Base-by-base conservation (phyloP, 2,888 invertebrate genomes). In the Diaperis boleti region DNA sequence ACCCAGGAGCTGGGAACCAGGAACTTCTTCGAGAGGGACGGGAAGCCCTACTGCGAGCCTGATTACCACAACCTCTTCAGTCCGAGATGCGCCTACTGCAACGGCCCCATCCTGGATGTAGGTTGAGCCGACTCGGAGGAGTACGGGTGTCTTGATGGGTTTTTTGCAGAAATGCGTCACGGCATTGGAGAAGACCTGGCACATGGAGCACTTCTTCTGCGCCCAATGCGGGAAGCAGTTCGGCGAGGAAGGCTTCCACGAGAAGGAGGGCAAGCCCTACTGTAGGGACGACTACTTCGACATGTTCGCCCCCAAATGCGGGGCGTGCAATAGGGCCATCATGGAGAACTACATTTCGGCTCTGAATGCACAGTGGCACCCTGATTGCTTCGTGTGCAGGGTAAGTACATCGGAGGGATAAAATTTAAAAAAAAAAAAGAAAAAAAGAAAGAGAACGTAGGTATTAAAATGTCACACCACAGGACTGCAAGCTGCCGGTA, bases 61-160 rank as follows among this genome's bases (percentile, higher is more conserved):
- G 98, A 99, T 83, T 99, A 99, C 83, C 98, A 99, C 84, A 95
- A 96, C 79, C 86, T 98, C 64, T 99, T 99, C 86, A 98, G 98
- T 73, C 98, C 99, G 11, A 88, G 97, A 79, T 99, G 99, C 85
- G 96, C 96, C 72, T 97, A 98, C 83, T 99, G 99, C 86, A 96
- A 97, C 82, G 97, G 97, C 71, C 96, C 99, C 45, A 99, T 99
- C 81, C 88, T 98, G 79, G 98, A 99, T 85, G 98, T 98, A 88
- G 31, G 55, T 55, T 7, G 11, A 35, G n/a, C n/a, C n/a, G n/a
- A n/a, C n/a, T n/a, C n/a, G n/a, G n/a, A n/a, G n/a, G n/a, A n/a
- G n/a, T n/a, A 29, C 20, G 15, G 31, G 7, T 20, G 37, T 22
- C 33, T 7, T 33, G 13, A 57, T 37, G 29, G 10, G 39, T 26